phyloP scores from a whole-genome alignment of 2,113 vertebrate genomes.

The Megaceryle torquata region DNA sequence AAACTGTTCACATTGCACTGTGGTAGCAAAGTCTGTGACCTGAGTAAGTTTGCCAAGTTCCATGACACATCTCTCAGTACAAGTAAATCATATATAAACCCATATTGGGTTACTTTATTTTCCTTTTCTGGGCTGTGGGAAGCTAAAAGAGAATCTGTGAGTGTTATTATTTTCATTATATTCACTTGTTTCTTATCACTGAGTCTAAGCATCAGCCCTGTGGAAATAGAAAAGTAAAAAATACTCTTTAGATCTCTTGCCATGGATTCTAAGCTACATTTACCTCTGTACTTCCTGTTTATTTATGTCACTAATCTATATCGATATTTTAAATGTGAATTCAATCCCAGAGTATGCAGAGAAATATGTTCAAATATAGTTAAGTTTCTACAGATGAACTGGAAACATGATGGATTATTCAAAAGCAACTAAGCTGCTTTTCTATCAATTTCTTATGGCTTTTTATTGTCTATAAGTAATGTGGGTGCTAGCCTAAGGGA shows the following conservation, averaged over 20 bases:
- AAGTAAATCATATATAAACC: slow-evolving; percentile 11
- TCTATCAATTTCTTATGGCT: not conserved
- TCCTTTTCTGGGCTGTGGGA: slow-evolving; percentile 28
- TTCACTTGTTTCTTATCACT: slow-evolving; percentile 5
- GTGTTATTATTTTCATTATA: not conserved
- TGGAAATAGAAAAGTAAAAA: not conserved
- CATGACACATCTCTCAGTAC: slow-evolving; percentile 37
- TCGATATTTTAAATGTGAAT: not conserved
- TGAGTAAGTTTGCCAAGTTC: slow-evolving; percentile 51
- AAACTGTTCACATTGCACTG: not conserved
- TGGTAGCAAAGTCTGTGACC: slow-evolving; percentile 17
- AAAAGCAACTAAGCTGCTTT: not conserved
- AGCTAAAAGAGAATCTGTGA: not conserved
- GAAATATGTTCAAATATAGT: not conserved
- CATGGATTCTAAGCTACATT: not conserved
- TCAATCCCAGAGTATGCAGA: not conserved
- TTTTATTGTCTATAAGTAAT: not conserved
- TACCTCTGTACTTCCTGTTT: not conserved
- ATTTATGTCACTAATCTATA: not conserved
- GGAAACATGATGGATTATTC: not conserved
- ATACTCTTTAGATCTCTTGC: not conserved
- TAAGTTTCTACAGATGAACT: not conserved
- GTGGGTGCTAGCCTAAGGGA: not conserved
- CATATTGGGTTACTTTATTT: slow-evolving; percentile 32
- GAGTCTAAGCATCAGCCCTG: not conserved